Evolutionary conservation across 2,888 invertebrate species (phyloP), one percentile per base, ranked within the genome.

Genomic region (Synergus umbraculus): DNA sequence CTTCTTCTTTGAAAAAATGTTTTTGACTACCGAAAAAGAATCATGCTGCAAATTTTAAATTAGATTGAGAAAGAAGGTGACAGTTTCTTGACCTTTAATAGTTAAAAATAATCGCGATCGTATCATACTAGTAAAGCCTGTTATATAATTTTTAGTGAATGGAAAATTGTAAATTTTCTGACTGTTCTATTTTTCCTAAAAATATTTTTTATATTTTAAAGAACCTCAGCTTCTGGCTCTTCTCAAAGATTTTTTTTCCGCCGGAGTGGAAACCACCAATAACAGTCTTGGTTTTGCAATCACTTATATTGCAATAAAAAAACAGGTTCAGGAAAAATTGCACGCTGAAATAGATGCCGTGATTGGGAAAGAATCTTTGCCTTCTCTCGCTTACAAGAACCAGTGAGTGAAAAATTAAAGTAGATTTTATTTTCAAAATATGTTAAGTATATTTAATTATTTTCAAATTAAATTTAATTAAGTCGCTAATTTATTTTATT

Each of bases 231-330:
- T 97, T 76, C 91, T 97, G 78, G 96, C 96, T 0, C 94, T 96
- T 86, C 95, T 97, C 84, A 94, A 97, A 94, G 97, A 97, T 87
- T 94, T 97, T 94, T 97, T 97, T 87, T 94, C 96, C 93, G 97
- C 97, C 43, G 97, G 97, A 0, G 95, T 96, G 0, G 97, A 97
- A 92, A 97, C 97, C 0, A 97, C 97, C 0, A 96, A 95, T 79
- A 97, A 97, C 89, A 95, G 95, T 66, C 93, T 97, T 88, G 95
- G 96, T 63, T 97, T 97, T 88, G 94, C 95, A 76, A 95, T 97
- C 85, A 93, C 96, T 84, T 95, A 96, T 87, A 90, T 97, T 85
- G 94, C 96, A 5, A 92, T 95, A 49, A 93, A 96, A 84, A 95
- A 95, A 46, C 93, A 94, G 2, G 94, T 96, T 0, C 97, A 97